Percentiles rank a stretch among this genome's conserved stretches.
Conservation (phyloP, 2,888 invertebrate genomes). For the Tenodera sinensis region DNA sequence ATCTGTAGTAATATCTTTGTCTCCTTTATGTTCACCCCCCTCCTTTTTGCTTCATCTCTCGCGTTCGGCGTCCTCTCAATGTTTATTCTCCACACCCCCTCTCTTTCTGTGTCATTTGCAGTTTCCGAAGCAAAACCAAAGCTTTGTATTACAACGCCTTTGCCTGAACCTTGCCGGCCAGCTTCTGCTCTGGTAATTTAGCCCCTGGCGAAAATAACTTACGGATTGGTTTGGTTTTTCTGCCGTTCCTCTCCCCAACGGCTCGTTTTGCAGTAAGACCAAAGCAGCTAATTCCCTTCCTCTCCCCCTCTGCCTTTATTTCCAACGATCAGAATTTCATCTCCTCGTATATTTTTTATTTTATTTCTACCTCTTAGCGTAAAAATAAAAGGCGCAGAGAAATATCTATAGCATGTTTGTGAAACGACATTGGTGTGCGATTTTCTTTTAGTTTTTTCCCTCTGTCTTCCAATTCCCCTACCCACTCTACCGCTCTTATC, state of each 20-base stretch:
- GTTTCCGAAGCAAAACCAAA: constrained; percentile 19
- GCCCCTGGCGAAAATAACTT: constrained; percentile 24
- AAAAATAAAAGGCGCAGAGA: constrained; percentile 8
- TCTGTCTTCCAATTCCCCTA: neutral
- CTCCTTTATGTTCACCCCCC: neutral
- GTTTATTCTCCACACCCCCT: neutral
- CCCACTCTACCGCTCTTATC: neutral
- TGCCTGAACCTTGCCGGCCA: neutral
- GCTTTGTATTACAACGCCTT: constrained; percentile 16
- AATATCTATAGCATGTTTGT: constrained; percentile 4
- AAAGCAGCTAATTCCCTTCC: constrained; percentile 13
- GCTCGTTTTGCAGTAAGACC: constrained; percentile 7
- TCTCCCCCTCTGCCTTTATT: neutral
- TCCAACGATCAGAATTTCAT: constrained; percentile 23
- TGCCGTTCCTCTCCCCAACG: neutral
- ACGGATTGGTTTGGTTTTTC: constrained; percentile 23
- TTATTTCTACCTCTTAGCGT: constrained; percentile 12
- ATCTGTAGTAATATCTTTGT: constrained; percentile 6
- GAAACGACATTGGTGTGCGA: constrained; percentile 20
- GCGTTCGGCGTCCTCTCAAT: neutral
- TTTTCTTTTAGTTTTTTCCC: neutral
- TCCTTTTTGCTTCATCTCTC: neutral
- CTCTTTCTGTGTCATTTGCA: constrained; percentile 28
- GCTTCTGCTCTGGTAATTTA: constrained; percentile 17
- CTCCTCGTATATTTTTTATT: neutral